These are phyloP conservation scores for Drosophila kohkoa DNA, from an alignment of 1,140 invertebrate species.

Conservation along the genomic window DNA sequence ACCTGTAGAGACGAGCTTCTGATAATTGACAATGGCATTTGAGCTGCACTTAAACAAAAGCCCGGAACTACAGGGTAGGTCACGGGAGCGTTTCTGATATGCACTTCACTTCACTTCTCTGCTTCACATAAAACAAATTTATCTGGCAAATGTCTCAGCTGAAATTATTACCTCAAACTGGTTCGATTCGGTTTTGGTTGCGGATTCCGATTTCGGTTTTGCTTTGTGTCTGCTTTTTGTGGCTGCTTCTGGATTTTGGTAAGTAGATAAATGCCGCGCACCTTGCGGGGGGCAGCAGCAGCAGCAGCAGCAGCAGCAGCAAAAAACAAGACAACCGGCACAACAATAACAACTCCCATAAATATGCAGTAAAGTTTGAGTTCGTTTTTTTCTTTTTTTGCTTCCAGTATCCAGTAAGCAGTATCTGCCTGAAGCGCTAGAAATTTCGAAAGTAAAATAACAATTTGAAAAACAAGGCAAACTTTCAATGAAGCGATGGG, in stretches of 20 bases:
- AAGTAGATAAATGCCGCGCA: slow-evolving; percentile 51
- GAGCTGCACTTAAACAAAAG: slow-evolving; percentile 95
- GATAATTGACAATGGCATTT: slow-evolving; percentile 88
- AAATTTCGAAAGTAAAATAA: slow-evolving; percentile 74
- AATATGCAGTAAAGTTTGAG: slow-evolving; percentile 62
- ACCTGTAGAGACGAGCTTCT: slow-evolving; percentile 99
- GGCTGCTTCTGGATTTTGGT: slow-evolving; percentile 5
- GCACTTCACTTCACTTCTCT: neutral
- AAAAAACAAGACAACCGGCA: slow-evolving; percentile 20
- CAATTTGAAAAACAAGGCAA: slow-evolving; percentile 74
- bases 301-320: too few relatives aligned
- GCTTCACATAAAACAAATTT: slow-evolving; percentile 38
- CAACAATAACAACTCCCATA: slow-evolving; percentile 71
- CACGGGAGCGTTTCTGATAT: slow-evolving; percentile 91
- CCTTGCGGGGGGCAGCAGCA: slow-evolving; percentile 13
- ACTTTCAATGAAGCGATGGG: slow-evolving; percentile 29
- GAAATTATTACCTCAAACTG: slow-evolving; percentile 14
- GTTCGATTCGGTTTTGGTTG: slow-evolving; percentile 3
- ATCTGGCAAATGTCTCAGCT: slow-evolving; percentile 44
- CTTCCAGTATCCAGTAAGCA: slow-evolving; percentile 10
- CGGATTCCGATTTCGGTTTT: neutral
- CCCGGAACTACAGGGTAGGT: slow-evolving; percentile 99
- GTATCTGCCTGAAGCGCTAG: slow-evolving; percentile 60
- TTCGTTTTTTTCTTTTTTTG: slow-evolving; percentile 21
- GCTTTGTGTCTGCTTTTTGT: slow-evolving; percentile 10